Conservation (phyloP, 2,888 invertebrate species). For the Noctua pronuba region DNA sequence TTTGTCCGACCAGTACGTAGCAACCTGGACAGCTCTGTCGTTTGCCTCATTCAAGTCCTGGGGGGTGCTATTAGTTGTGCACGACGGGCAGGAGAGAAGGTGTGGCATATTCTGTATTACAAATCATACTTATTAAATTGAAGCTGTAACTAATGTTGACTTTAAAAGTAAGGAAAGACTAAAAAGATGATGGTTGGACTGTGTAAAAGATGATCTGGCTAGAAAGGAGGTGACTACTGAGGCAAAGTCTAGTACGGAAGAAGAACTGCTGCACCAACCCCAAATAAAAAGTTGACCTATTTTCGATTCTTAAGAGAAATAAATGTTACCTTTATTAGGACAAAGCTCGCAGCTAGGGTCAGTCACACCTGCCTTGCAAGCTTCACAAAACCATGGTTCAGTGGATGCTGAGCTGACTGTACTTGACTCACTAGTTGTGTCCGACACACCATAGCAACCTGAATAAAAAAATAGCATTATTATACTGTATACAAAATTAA, state of each 20-base stretch:
- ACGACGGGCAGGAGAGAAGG: neutral
- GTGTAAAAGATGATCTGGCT: neutral
- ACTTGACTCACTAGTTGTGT: slow-evolving; percentile 97
- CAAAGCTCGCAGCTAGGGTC: slow-evolving; percentile 98
- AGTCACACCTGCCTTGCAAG: slow-evolving; percentile 97
- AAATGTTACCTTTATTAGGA: slow-evolving; percentile 93
- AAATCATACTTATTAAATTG: neutral
- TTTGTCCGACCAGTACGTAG: neutral
- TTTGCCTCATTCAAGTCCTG: neutral
- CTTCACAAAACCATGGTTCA: slow-evolving; percentile 99
- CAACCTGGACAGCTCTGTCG: neutral
- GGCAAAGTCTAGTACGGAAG: neutral
- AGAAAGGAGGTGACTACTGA: neutral
- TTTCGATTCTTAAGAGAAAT: neutral
- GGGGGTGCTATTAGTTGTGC: neutral
- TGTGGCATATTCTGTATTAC: neutral
- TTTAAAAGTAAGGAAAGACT: neutral
- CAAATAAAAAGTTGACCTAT: neutral
- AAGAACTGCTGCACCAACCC: neutral
- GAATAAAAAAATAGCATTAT: slow-evolving; percentile 39
- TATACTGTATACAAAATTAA: neutral
- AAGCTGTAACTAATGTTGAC: neutral
- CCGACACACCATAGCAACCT: slow-evolving; percentile 98
- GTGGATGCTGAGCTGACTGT: slow-evolving; percentile 98
- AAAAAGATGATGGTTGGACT: neutral